Evolutionary conservation across 1,140 invertebrate genomes (phyloP).

Genomic region (Drosophila kanapiae): DNA sequence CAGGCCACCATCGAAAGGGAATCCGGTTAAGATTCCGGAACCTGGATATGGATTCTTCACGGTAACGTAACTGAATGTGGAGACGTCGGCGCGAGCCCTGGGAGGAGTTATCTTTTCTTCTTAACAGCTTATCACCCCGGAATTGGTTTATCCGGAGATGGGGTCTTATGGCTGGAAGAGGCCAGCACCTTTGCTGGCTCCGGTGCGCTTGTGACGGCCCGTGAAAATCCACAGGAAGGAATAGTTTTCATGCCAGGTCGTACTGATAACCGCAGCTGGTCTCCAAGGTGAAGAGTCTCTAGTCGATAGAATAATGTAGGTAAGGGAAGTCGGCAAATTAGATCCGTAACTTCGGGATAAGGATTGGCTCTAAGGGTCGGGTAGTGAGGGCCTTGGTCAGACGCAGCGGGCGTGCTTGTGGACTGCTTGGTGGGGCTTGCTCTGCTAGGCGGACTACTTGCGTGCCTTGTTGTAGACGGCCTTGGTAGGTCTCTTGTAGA

Average conservation of each 20-base stretch:
- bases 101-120: conserved; percentile 58
- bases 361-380: conserved; percentile 13
- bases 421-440: too few species aligned
- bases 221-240: conserved; percentile 44
- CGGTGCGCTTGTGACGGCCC: conserved; percentile 40
- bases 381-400: too few species aligned
- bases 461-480: too few species aligned
- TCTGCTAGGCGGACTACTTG: too few species aligned
- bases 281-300: too few species aligned
- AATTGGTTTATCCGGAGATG: conserved; percentile 13
- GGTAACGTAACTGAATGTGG: conserved; percentile 26
- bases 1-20: conserved; percentile 87
- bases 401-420: too few species aligned
- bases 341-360: conserved; percentile 90
- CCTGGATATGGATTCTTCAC: conserved; percentile 85
- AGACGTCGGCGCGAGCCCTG: conserved; percentile 49
- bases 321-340: too few species aligned
- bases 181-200: conserved; percentile 10
- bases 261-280: conserved; percentile 88
- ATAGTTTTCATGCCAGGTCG: conserved; percentile 40
- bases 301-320: too few species aligned
- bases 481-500: too few species aligned
- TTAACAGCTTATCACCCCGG: conserved; percentile 14
- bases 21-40: conserved; percentile 91
- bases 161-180: conserved; percentile 27